Base-by-base conservation (phyloP, 2,888 invertebrate genomes). In the Salticus scenicus region DNA sequence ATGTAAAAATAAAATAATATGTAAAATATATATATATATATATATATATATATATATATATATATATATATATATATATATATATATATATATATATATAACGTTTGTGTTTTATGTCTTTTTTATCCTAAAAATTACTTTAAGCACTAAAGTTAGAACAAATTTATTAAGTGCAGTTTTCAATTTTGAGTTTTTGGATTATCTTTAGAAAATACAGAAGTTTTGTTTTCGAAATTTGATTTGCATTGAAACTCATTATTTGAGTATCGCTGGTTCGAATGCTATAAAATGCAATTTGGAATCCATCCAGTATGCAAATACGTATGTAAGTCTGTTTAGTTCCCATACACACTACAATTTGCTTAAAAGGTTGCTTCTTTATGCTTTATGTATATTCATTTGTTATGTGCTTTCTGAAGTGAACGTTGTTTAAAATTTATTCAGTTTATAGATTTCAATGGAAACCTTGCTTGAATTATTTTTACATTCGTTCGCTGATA, bases 341-440 rank as follows among this genome's bases (percentile, higher is more conserved):
- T 72, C 10, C 37, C 57, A 20, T 27, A 24, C 20, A n/a, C 20
- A 51, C 24, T 14, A 24, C 57, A 72, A 72, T 72, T 72, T 72
- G 30, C 51, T 28, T 72, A 72, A 72, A 72, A 72, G 72, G 30
- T 72, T 72, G 28, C 57, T 70, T 70, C 42, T 14, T 20, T 70
- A 28, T 42, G 12, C 8, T 70, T 42, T 42, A 70, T 70, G 70
- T 42, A 70, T 70, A 70, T 70, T 70, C 70, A 70, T 41, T 20
- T 12, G n/a, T n/a, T 30, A 12, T 66, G 66, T 31, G 30, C 20
- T 28, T n/a, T 31, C 31, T 66, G 66, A 30, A 14, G 5, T 24
- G 20, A 57, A 57, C 20, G 24, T 57, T 57, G 57, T 57, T 57
- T 24, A 20, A 57, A 57, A 37, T 57, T 24, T 57, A 57, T 57